Percentiles rank a stretch among this genome's conserved stretches.
Evolutionary conservation across 2,797 vertebrate species (phyloP).

Genomic region (Phylloscopus collybita): DNA sequence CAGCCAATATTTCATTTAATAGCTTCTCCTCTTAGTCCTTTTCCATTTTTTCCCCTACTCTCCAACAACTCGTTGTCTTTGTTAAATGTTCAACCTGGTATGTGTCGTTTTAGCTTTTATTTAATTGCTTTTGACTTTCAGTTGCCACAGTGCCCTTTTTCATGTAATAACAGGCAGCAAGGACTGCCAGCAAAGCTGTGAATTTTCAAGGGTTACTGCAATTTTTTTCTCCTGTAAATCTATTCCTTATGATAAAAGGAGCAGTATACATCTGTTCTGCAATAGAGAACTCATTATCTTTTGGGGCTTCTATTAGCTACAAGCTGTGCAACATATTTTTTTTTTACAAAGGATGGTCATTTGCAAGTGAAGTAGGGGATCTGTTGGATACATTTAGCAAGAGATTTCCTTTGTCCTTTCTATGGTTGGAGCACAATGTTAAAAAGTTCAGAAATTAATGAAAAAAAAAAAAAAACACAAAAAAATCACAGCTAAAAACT

Average conservation of each 20-base stretch:
- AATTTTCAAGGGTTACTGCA: constrained; percentile 27
- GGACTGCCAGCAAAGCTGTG: constrained; percentile 32
- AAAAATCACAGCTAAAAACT: neutral
- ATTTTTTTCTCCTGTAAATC: constrained; percentile 38
- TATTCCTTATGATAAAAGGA: constrained; percentile 45
- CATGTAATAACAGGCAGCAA: constrained; percentile 1
- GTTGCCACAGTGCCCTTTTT: neutral
- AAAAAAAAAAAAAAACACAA: neutral
- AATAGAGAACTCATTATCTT: constrained; percentile 58
- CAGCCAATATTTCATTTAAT: neutral
- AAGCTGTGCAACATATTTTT: constrained; percentile 30
- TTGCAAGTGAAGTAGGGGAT: constrained; percentile 31
- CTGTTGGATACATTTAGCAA: neutral
- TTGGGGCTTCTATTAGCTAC: constrained; percentile 54
- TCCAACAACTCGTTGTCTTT: neutral
- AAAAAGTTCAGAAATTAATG: neutral
- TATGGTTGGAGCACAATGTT: accelerated
- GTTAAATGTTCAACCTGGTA: neutral
- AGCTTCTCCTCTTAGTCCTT: neutral
- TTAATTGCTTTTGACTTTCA: constrained; percentile 42
- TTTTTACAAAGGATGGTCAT: constrained; percentile 24
- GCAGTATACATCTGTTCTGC: constrained; percentile 44
- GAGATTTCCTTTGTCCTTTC: constrained; percentile 7
- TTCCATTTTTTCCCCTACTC: neutral
- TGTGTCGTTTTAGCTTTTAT: neutral